Base-by-base conservation (phyloP, 2,888 invertebrate species). In the Andrena dorsata region DNA sequence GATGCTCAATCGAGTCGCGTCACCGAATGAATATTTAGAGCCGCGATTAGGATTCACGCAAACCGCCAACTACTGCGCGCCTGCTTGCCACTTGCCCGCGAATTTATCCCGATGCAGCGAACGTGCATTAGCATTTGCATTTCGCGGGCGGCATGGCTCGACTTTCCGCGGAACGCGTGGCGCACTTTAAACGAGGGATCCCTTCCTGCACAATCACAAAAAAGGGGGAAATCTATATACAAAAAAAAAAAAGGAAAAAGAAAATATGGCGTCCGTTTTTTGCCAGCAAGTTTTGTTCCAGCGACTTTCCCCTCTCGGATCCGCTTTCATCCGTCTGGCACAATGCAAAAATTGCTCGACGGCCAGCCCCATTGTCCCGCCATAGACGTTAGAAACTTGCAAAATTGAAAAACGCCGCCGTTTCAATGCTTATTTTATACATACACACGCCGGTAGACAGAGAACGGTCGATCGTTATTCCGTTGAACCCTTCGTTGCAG, bases 401-500 rank as follows among this genome's bases (percentile, higher is more conserved):
- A 82, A 82, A 82, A 82, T 82, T 75, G 82, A 80, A 82, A 82
- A 82, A 82, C 81, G 80, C 71, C 75, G 71, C 56, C 56, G 70
- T 68, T 72, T 80, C 75, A 75, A 82, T 76, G 82, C 81, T 81
- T 80, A 80, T 80, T 79, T 79, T 80, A 79, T 69, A 69, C 72
- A 68, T 56, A 66, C 61, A 60, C 35, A 74, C 16, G 53, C 13
- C 20, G 60, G 10, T 30, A 20, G 13, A 30, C n/a, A 5, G 71
- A 35, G 66, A 60, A 65, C 72, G 58, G 66, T 41, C 82, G 82
- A 82, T 82, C 82, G 83, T 83, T 86, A 86, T 86, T 86, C 78
- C 82, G 64, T 58, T 76, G 82, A 81, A 86, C 86, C 86, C 80
- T 83, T 78, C 80, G 76, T 65, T 77, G 61, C 77, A 60, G 64